phyloP scores from a whole-genome alignment of 1,140 invertebrate genomes.

The Drosophila chauvacae region DNA sequence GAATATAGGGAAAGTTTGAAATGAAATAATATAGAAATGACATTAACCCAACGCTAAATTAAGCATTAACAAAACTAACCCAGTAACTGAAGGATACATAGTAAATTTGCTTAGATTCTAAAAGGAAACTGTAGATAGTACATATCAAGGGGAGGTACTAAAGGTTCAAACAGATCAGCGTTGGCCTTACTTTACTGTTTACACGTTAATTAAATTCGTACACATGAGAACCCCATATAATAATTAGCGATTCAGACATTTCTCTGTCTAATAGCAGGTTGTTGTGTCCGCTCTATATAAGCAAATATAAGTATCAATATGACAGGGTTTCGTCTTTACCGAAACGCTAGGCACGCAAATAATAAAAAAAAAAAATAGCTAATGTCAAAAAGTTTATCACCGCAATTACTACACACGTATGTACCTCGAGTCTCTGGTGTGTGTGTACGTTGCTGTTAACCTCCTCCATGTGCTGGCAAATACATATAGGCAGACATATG shows the following conservation, averaged over 20 bases:
- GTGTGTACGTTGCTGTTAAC: conserved; percentile 5
- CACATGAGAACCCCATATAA: too few species aligned
- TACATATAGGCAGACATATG: background rate
- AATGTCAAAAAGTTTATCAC: conserved; percentile 76
- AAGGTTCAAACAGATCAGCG: background rate
- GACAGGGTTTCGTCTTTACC: conserved; percentile 29
- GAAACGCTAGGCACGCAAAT: conserved; percentile 20
- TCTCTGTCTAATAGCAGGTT: conserved; percentile 9
- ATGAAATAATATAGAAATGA: background rate
- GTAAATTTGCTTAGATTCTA: background rate
- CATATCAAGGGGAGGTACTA: background rate
- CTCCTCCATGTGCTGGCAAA: conserved; percentile 13
- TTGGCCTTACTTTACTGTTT: background rate
- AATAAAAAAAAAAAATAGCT: background rate
- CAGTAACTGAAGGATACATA: background rate
- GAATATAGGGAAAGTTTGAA: too few species aligned
- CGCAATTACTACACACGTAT: conserved; percentile 54
- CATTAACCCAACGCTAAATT: background rate
- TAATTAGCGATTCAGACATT: background rate
- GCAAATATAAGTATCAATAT: conserved; percentile 14
- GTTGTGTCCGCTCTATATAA: conserved; percentile 2
- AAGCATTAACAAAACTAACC: background rate
- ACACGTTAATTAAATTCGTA: background rate
- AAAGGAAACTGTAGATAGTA: too few species aligned
- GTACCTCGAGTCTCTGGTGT: background rate